phyloP scores from a whole-genome alignment of 1,140 invertebrate species.

The Drosophila dunni region DNA sequence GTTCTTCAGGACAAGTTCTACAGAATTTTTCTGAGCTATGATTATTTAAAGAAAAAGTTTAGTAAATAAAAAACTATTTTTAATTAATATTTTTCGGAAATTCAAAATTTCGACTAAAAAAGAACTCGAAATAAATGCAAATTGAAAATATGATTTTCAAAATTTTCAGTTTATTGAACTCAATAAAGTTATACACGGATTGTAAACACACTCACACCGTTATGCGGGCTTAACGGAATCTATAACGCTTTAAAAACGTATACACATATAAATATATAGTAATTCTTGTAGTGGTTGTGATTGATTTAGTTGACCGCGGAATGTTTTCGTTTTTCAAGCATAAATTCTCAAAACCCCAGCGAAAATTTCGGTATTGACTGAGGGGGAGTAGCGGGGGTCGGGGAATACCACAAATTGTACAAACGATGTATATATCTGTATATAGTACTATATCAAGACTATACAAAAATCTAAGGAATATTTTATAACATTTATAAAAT shows the following conservation, averaged over 20 bases:
- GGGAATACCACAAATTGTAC: background rate
- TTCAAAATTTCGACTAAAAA: too few relatives aligned
- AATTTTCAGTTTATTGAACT: slow-evolving; percentile 22
- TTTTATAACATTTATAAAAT: background rate
- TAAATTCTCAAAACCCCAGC: background rate
- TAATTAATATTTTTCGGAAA: too few relatives aligned
- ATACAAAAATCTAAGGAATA: background rate
- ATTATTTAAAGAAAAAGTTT: too few relatives aligned
- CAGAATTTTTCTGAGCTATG: too few relatives aligned
- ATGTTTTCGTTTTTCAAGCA: slow-evolving; percentile 6
- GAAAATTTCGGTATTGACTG: background rate
- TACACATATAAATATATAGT: slow-evolving; percentile 7
- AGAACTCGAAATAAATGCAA: too few relatives aligned
- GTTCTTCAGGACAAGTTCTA: too few relatives aligned
- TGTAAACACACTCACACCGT: slow-evolving; percentile 9
- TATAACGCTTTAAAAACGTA: slow-evolving; percentile 17
- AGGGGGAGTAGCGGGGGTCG: too few relatives aligned
- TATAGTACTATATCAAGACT: background rate
- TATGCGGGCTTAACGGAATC: background rate
- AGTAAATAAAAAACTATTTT: too few relatives aligned
- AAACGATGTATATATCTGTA: background rate
- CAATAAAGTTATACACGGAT: slow-evolving; percentile 19
- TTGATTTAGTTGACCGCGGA: slow-evolving; percentile 10
- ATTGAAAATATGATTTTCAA: background rate
- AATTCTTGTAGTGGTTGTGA: background rate